These are phyloP conservation scores for Brenthis hecate DNA, from an alignment of 2,888 invertebrate species.

Conservation along the genomic window DNA sequence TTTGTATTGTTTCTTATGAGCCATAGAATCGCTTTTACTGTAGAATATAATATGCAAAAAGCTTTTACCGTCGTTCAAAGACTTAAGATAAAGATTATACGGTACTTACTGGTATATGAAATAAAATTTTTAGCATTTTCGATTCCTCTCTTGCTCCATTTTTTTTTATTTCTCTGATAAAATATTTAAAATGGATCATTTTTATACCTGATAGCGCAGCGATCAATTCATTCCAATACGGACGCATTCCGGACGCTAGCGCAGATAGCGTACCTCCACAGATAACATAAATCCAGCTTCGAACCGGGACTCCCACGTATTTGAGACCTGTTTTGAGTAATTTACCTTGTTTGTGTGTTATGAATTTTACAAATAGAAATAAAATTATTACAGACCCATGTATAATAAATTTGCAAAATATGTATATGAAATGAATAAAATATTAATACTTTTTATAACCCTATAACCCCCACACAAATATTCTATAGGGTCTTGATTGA, in stretches of 20 bases:
- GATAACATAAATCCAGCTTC: constrained; percentile 46
- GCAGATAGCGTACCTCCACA: constrained; percentile 45
- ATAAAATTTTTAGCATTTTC: too few species aligned
- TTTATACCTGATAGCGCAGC: background rate
- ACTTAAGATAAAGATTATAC: too few species aligned
- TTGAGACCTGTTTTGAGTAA: constrained; percentile 39
- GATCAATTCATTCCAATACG: constrained; percentile 41
- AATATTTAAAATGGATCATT: constrained; percentile 2
- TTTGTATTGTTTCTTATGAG: too few species aligned
- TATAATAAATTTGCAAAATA: too few species aligned
- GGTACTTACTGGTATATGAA: too few species aligned
- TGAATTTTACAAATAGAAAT: constrained; percentile 25
- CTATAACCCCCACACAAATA: background rate
- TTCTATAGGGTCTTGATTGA: background rate
- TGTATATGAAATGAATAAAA: too few species aligned
- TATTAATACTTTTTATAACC: background rate
- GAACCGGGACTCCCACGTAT: constrained; percentile 46
- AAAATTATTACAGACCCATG: constrained; percentile 7
- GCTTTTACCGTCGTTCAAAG: too few species aligned
- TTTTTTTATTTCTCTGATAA: background rate
- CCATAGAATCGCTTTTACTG: too few species aligned
- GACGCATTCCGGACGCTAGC: constrained; percentile 41
- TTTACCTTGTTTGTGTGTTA: constrained; percentile 37
- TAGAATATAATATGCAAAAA: too few species aligned
- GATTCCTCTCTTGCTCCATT: too few species aligned